Evolutionary conservation across 2,797 vertebrate species (phyloP).

Genomic region (Cyprinella venusta): DNA sequence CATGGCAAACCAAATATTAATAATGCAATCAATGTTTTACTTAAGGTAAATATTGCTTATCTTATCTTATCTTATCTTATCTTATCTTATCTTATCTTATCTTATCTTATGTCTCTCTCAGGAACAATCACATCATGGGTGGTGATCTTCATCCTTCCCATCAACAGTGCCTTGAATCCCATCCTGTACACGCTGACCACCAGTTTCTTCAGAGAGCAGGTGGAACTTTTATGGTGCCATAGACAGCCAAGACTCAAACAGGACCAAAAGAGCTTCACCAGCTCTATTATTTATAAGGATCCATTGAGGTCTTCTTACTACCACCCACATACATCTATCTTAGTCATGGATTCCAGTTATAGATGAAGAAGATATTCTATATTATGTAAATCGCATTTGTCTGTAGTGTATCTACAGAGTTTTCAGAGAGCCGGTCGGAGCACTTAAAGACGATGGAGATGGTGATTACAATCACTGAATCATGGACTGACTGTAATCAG

Average conservation of each 20-base stretch:
- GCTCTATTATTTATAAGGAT: constrained; percentile 63
- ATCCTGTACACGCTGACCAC: constrained; percentile 74
- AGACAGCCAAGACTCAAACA: constrained; percentile 66
- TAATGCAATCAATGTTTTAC: neutral
- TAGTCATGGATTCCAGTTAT: constrained; percentile 50
- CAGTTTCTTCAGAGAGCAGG: constrained; percentile 73
- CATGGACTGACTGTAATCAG: neutral
- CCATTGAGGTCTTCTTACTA: constrained; percentile 55
- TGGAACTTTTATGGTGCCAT: constrained; percentile 69
- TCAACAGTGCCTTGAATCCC: constrained; percentile 75
- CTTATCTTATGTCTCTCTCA: constrained; percentile 34
- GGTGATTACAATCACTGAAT: neutral
- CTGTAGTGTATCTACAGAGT: constrained; percentile 11
- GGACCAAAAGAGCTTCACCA: constrained; percentile 64
- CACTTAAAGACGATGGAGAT: neutral
- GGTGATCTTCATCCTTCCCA: constrained; percentile 73
- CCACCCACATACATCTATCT: constrained; percentile 64
- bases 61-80: neutral
- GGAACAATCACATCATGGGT: constrained; percentile 69
- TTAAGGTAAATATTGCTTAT: neutral
- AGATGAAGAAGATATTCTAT: constrained; percentile 38
- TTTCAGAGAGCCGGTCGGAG: neutral
- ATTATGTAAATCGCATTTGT: neutral
- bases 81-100: neutral
- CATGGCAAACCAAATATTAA: too few relatives aligned